Evolutionary conservation across 2,113 vertebrate species (phyloP).

Genomic region (Scartelaos histophorus): DNA sequence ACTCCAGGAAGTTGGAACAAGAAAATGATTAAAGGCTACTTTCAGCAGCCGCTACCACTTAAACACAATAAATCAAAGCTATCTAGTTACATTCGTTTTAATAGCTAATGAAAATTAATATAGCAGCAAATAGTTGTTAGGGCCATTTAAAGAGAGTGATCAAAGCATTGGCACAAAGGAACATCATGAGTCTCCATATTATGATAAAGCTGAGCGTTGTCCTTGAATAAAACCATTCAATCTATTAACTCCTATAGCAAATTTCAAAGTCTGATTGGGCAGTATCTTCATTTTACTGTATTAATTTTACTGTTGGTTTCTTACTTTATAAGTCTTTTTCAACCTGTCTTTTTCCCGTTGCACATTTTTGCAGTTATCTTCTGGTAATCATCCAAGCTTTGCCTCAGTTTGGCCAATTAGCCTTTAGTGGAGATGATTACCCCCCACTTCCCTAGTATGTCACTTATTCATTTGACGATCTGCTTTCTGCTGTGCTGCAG

Average conservation of each 20-base stretch:
- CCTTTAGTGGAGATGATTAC: conserved; percentile 61
- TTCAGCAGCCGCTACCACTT: background rate
- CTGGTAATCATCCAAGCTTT: conserved; percentile 60
- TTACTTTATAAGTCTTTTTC: conserved; percentile 1
- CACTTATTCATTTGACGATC: conserved; percentile 55
- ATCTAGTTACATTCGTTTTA: background rate
- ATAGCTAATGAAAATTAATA: background rate
- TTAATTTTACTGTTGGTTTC: background rate
- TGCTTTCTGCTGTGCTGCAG: conserved; percentile 51
- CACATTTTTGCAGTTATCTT: conserved; percentile 28
- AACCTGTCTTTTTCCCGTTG: background rate
- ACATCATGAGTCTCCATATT: background rate
- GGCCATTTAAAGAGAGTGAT: background rate
- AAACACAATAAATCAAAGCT: background rate
- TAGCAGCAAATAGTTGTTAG: background rate
- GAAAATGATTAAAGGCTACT: conserved; percentile 13
- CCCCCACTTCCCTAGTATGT: conserved; percentile 48
- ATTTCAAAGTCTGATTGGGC: background rate
- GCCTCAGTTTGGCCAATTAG: conserved; percentile 67
- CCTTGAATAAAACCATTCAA: background rate
- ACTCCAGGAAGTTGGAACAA: conserved; percentile 18
- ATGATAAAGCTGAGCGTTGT: background rate
- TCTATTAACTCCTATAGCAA: background rate
- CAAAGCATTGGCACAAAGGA: background rate
- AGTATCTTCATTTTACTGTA: no score